These are phyloP conservation scores for Drosophila pandora DNA, from an alignment of 1,140 invertebrate species.

Conservation along the genomic window DNA sequence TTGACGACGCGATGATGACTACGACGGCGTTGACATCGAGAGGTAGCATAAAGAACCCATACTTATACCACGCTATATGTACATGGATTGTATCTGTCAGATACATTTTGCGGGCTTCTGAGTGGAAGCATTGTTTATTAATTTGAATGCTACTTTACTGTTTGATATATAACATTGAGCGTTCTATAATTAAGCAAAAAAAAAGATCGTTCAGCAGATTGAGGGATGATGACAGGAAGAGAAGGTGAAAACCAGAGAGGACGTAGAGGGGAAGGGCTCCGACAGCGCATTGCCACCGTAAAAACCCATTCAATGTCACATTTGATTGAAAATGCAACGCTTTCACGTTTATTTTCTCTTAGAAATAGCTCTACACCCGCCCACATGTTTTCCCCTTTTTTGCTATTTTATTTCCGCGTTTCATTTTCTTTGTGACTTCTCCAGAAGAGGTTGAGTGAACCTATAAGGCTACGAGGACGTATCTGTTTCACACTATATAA, in stretches of 20 bases:
- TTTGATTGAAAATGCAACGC: conserved; percentile 64
- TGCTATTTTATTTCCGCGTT: conserved; percentile 59
- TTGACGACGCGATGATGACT: conserved; percentile 52
- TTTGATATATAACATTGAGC: conserved; percentile 64
- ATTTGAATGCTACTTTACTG: conserved; percentile 53
- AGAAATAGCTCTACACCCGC: conserved; percentile 47
- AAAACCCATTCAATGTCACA: conserved; percentile 50
- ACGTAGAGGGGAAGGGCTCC: conserved; percentile 11
- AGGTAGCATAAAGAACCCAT: conserved; percentile 47
- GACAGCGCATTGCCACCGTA: conserved; percentile 46
- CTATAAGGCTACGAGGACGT: conserved; percentile 1
- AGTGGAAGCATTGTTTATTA: conserved; percentile 61
- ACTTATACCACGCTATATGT: conserved; percentile 22
- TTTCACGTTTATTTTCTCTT: conserved; percentile 57
- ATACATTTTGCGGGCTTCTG: conserved; percentile 24
- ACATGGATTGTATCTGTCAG: conserved; percentile 45
- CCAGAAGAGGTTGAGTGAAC: conserved; percentile 61
- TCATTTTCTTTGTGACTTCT: conserved; percentile 56
- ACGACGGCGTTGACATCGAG: conserved; percentile 56
- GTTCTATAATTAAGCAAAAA: conserved; percentile 53
- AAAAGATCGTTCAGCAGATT: conserved; percentile 42
- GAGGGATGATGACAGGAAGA: conserved; percentile 33
- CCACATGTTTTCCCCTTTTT: conserved; percentile 13
- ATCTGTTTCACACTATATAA: not conserved
- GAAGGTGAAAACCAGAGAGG: not conserved